Conservation (phyloP, 2,888 invertebrate genomes). For the Catocala sponsa region DNA sequence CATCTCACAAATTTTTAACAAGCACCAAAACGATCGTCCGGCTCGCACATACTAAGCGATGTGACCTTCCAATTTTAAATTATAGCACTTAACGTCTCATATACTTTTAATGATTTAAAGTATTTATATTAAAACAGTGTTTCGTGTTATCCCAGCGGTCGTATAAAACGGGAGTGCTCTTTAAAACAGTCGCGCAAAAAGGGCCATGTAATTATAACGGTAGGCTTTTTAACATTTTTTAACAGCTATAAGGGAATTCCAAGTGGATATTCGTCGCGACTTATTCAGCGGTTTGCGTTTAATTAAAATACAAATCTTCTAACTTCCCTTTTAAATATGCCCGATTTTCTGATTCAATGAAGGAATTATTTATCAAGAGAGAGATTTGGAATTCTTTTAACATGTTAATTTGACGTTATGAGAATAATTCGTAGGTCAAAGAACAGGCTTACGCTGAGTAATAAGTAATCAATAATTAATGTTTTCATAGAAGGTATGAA, state of each 20-base stretch:
- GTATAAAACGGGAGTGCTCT: constrained; percentile 52
- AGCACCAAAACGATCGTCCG: constrained; percentile 5
- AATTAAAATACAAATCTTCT: constrained; percentile 45
- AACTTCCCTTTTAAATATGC: constrained; percentile 20
- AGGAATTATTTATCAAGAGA: too few species aligned
- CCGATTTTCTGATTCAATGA: not conserved
- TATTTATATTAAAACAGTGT: constrained; percentile 52
- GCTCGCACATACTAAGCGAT: constrained; percentile 8
- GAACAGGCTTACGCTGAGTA: too few species aligned
- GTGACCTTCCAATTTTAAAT: constrained; percentile 28
- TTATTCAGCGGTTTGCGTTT: constrained; percentile 40
- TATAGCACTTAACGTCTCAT: constrained; percentile 29
- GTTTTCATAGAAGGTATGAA: too few species aligned
- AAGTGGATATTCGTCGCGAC: constrained; percentile 53
- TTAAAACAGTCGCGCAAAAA: constrained; percentile 54
- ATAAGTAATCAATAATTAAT: too few species aligned
- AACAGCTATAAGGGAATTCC: constrained; percentile 49
- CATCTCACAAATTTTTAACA: constrained; percentile 9
- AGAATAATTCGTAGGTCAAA: too few species aligned
- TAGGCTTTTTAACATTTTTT: constrained; percentile 58
- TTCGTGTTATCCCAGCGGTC: constrained; percentile 49
- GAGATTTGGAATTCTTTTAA: too few species aligned
- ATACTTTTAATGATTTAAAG: constrained; percentile 51
- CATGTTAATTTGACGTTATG: too few species aligned
- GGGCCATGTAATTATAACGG: constrained; percentile 57